Evolutionary conservation across 2,888 invertebrate species (phyloP), one percentile per base, ranked within the genome.

Genomic region (Tiliacea citrago): DNA sequence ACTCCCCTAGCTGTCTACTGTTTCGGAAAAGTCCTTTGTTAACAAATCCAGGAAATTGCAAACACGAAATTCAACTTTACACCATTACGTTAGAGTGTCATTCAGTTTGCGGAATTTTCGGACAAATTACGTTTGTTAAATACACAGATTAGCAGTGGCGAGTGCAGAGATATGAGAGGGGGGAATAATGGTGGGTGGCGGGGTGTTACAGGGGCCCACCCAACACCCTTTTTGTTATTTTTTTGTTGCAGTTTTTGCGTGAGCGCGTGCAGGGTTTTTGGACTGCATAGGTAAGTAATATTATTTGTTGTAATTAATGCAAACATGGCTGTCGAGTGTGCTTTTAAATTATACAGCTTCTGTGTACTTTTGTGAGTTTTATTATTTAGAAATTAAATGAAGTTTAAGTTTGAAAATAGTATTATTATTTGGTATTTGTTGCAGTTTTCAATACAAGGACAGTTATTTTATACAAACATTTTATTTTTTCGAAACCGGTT

Each of bases 181-280:
- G 92, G 92, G 90, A 82, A 88, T 88, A 88, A 89, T 89, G 86
- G 92, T 90, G 91, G 93, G 88, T 84, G 91, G 91, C 83, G 90
- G 92, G 90, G 91, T 90, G 92, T 86, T 86, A 85, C 87, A 82
- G 87, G 90, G 91, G 90, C 87, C 93, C 94, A 93, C 95, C 95
- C 94, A 90, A 91, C 93, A 90, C 93, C 93, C 93, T 90, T 91
- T 92, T 91, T 91, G 90, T 91, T 90, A 89, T 92, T 95, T 95
- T 29, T 95, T 95, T 95, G 95, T 93, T 95, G 94, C 94, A 93
- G 93, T 95, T 95, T 95, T 96, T 95, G 92, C 90, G 92, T 91
- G 87, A 92, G 87, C 93, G 92, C 92, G 94, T 94, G 92, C 89
- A 89, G 86, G 85, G 89, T 88, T 91, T 86, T 91, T 89, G 89